Evolutionary conservation across 2,888 invertebrate species (phyloP), one percentile per base, ranked within the genome.

Genomic region (Dryobota labecula): DNA sequence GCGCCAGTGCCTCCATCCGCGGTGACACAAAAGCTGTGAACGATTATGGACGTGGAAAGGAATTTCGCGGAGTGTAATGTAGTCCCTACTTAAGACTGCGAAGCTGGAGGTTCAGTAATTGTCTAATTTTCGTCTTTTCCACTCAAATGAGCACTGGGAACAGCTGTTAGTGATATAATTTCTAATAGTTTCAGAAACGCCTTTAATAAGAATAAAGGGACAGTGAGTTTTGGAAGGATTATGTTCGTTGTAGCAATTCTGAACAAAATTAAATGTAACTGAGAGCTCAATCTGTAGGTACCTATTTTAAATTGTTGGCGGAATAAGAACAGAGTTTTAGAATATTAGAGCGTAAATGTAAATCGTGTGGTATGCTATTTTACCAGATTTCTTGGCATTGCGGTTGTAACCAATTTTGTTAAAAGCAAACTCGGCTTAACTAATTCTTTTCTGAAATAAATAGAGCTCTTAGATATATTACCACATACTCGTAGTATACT

Each of bases 1-100:
- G 82, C 84, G 79, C 86, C 87, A 88, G 85, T 87, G 85, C 80
- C 66, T 84, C 68, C 71, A 78, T 80, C 82, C 84, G 78, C 75
- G 82, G 84, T 80, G 84, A 75, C 82, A 90, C 87, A 89, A 89
- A 89, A 89, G 90, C 88, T 84, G 78, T 75, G 84, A 78, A 80
- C 89, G 88, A 87, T 91, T 89, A 90, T 86, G 82, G 84, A 81
- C 86, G 85, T 83, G 82, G 80, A 84, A 83, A 80, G 81, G 75
- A 84, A 85, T 82, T 77, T 78, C 78, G 64, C 72, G 71, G 80
- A 83, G 81, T 85, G 84, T 86, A 85, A 86, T 86, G 82, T 82
- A 84, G 82, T 84, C 83, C 76, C 84, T 72, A 68, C 78, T 86
- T 64, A 65, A 81, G 78, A 80, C 75, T 68, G 72, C 67, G 60